Base-by-base conservation (phyloP, 1,140 invertebrate species). In the Coptotermes formosanus region DNA sequence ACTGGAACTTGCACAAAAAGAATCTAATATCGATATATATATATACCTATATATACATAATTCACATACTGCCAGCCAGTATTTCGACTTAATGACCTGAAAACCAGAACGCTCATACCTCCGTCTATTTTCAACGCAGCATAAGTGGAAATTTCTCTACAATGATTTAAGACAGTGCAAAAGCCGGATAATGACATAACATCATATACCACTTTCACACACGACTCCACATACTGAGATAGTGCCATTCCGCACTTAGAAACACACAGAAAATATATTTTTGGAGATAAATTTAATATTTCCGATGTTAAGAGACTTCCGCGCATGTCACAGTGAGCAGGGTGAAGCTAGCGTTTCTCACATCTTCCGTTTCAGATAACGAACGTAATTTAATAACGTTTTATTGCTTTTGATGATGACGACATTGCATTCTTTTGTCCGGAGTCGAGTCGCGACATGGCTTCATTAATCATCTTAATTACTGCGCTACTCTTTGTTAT, bases 401-500 rank as follows among this genome's bases (percentile, higher is more conserved):
- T 75, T 75, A 75, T 75, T 75, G 64, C 64, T 30, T 75, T 75
- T 75, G 25, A 75, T 75, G 64, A 30, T 30, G 64, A 75, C 64
- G 64, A 75, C 16, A 30, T 11, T 75, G 64, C 64, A 75, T 75
- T 75, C 64, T 75, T 75, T 75, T 75, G 64, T 75, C 25, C 3
- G 19, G 52, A 55, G 52, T 2, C 14, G 19, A 55, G 52, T 75
- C 64, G 7, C 64, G n/a, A 75, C 64, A 30, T 12, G n/a, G 64
- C 64, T 75, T 75, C 64, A 75, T 75, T 75, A 30, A 75, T 75
- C 64, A 75, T 75, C 64, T 75, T 75, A 75, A 75, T 75, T 75
- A 75, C 64, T 75, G 9, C 25, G 19, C n/a, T 75, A 6, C 64
- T 75, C 9, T 75, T 75, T 64, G 59, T 64, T 75, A 75, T 30